Conservation (phyloP, 2,888 invertebrate genomes). For the Thalpophila matura region DNA sequence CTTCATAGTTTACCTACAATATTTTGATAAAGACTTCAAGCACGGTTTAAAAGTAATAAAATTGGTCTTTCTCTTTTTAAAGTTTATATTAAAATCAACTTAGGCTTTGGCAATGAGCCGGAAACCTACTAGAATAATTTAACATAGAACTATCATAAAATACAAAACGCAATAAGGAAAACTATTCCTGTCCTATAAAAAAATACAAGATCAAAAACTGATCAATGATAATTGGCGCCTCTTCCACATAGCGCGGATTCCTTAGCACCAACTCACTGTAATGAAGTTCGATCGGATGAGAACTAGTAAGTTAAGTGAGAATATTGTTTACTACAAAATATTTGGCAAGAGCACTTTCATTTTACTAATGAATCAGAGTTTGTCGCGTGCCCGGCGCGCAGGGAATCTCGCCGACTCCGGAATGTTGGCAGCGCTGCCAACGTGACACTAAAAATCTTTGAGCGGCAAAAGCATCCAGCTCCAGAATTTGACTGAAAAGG, state of each 20-base stretch:
- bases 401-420: slow-evolving; percentile 61
- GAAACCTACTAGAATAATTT: slow-evolving; percentile 22
- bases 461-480: slow-evolving; percentile 32
- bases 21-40: neutral
- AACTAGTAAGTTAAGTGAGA: slow-evolving; percentile 47
- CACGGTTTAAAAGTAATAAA: neutral
- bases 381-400: slow-evolving; percentile 62
- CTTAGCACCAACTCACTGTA: slow-evolving; percentile 45
- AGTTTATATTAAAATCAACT: neutral
- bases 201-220: slow-evolving; percentile 42
- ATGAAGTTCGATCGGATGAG: slow-evolving; percentile 29
- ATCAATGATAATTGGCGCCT: slow-evolving; percentile 48
- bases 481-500: slow-evolving; percentile 18
- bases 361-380: slow-evolving; percentile 69
- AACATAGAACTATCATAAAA: slow-evolving; percentile 21
- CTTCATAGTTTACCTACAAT: neutral
- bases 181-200: slow-evolving; percentile 31
- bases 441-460: slow-evolving; percentile 58
- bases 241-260: slow-evolving; percentile 48
- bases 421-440: slow-evolving; percentile 70
- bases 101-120: neutral
- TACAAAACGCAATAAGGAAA: slow-evolving; percentile 47
- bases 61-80: no score
- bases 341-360: slow-evolving; percentile 68
- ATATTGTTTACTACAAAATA: slow-evolving; percentile 67